Percentiles rank a stretch among this genome's conserved stretches.
Evolutionary conservation across 1,140 invertebrate species (phyloP).

Genomic region (Caligus rogercresseyi): DNA sequence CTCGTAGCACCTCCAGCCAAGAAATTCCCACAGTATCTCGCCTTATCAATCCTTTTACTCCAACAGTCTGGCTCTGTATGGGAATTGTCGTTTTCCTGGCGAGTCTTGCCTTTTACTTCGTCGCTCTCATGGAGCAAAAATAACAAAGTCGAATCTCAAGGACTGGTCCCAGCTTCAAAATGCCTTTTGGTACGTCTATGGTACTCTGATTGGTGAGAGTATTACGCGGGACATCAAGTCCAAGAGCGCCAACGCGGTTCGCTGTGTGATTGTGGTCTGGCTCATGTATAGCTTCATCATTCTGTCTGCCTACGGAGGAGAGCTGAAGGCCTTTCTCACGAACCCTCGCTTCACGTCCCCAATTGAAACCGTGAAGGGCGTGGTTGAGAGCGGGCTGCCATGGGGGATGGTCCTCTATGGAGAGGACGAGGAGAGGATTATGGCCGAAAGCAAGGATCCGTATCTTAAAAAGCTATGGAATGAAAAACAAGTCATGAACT

Average conservation of each 20-base stretch:
- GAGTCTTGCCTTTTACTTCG: neutral
- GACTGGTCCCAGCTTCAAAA: constrained; percentile 1
- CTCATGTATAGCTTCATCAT: constrained; percentile 12
- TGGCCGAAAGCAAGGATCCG: constrained; percentile 10
- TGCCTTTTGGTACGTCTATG: constrained; percentile 15
- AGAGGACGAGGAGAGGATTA: constrained; percentile 17
- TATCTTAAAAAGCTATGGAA: constrained; percentile 2
- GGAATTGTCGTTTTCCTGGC: neutral
- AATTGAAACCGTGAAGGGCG: constrained; percentile 5
- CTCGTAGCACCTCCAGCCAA: neutral
- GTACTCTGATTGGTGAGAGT: constrained; percentile 6
- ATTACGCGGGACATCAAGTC: constrained; percentile 11
- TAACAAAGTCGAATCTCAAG: neutral
- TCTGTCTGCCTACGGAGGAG: constrained; percentile 1
- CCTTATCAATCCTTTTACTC: neutral
- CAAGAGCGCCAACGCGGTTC: neutral
- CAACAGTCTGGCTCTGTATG: neutral
- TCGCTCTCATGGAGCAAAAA: neutral
- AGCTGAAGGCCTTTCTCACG: constrained; percentile 13
- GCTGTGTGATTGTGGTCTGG: constrained; percentile 8
- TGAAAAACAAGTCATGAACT: constrained; percentile 8
- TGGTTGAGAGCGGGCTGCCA: constrained; percentile 2
- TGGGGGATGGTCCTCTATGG: constrained; percentile 19
- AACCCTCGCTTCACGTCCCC: constrained; percentile 5
- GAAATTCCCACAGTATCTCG: neutral